Conservation (phyloP, 2,888 invertebrate genomes). For the Eremobia ochroleuca region DNA sequence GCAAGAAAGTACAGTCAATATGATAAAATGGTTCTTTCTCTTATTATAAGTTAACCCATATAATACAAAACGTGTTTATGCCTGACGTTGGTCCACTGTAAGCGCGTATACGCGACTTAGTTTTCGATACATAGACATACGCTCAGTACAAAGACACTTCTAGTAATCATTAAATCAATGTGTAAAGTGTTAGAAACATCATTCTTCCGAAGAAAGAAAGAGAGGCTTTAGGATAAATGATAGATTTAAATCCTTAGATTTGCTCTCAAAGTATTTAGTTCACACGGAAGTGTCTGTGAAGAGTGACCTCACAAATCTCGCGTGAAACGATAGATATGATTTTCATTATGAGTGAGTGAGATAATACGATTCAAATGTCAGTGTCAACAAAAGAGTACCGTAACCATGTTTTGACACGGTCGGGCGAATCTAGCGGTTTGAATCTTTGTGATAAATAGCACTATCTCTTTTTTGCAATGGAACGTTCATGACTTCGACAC, state of each 20-base stretch:
- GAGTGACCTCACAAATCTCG: not conserved
- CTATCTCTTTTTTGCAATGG: not conserved
- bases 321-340: not conserved
- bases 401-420: not conserved
- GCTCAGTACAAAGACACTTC: not conserved
- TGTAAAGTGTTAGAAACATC: not conserved
- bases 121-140: not conserved
- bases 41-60: not conserved
- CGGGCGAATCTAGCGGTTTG: not conserved
- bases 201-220: not conserved
- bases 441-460: not conserved
- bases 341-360: not conserved
- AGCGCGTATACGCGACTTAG: not conserved
- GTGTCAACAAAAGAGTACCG: not conserved
- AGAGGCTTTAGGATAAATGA: not conserved
- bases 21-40: not conserved
- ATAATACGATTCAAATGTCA: not conserved
- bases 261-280: not conserved
- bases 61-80: not conserved
- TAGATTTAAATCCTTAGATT: not conserved
- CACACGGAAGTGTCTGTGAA: not conserved
- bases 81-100: not conserved
- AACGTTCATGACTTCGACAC: constrained; percentile 1
- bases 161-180: constrained; percentile 16
- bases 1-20: constrained; percentile 34